Evolutionary conservation across 2,888 invertebrate genomes (phyloP).

Genomic region (Hypomecis punctinalis): DNA sequence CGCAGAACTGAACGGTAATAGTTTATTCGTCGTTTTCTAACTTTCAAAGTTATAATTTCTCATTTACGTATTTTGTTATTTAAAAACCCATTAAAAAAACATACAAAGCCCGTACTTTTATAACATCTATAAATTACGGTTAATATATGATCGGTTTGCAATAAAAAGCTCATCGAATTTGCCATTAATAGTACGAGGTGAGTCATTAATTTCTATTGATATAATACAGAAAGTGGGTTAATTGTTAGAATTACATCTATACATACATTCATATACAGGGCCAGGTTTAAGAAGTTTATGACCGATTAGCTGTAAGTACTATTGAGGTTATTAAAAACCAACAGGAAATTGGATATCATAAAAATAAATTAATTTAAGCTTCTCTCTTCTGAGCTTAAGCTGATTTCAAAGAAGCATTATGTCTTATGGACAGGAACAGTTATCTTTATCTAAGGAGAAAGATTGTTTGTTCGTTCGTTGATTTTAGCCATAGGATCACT

Average conservation of each 20-base stretch:
- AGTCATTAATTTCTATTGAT: slow-evolving; percentile 23
- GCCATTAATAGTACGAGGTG: slow-evolving; percentile 3
- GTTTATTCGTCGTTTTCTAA: background rate
- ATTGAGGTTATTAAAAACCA: background rate
- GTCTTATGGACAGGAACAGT: background rate
- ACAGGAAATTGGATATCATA: slow-evolving; percentile 14
- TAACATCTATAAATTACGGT: slow-evolving; percentile 9
- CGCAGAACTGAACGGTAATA: too few species aligned
- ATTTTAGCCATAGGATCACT: too few species aligned
- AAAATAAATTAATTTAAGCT: slow-evolving; percentile 7
- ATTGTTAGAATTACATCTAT: slow-evolving; percentile 9
- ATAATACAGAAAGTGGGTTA: slow-evolving; percentile 21
- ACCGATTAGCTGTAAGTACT: background rate
- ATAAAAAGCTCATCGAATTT: slow-evolving; percentile 23
- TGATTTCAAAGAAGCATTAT: background rate
- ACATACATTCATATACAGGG: slow-evolving; percentile 1
- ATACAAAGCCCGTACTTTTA: slow-evolving; percentile 7
- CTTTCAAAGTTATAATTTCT: background rate
- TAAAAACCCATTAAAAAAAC: slow-evolving; percentile 1
- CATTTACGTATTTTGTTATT: background rate
- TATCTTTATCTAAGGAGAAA: background rate
- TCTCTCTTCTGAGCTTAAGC: background rate
- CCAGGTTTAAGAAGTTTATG: slow-evolving; percentile 8
- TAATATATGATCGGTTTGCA: slow-evolving; percentile 15
- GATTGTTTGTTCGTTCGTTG: too few species aligned